Evolutionary conservation across 2,797 vertebrate genomes (phyloP), one percentile per base, ranked within the genome.

Genomic region (Brachyrhaphis roseni): DNA sequence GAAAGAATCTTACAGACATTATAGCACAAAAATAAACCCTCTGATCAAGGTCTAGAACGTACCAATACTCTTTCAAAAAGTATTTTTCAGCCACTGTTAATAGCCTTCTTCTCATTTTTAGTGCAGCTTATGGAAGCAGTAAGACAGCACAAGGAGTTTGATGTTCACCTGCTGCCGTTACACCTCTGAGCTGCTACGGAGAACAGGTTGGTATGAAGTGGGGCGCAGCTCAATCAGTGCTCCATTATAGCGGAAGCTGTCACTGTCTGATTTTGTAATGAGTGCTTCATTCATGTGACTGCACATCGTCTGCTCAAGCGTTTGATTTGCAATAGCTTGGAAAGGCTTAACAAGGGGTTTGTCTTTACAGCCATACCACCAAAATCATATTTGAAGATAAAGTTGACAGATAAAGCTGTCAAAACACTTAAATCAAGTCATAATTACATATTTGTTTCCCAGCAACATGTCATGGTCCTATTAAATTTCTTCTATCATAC

Each of bases 261-360:
- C 64, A 36, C 62, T 66, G 62, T 66, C 62, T 66, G 62, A 39
- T 66, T 66, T 66, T 66, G 62, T 20, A 66, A 66, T 66, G 23
- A 66, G 62, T 16, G 62, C 34, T 68, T 23, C 8, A 68, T 68
- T 68, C 31, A 68, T 68, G 64, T 68, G n/a, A 23, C 16, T 26
- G 34, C 34, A 68, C 64, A 68, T 41, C 20, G 3, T 68, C 20
- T 68, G 64, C 20, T 26, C 20, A 23, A 68, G 36, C 31, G 16
- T 10, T 20, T 41, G 66, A 70, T 26, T 70, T 43, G 66, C 4
- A 70, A 43, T 45, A 45, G 13, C 39, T 15, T 5, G 13, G 26
- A 26, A 26, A 45, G 41, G 68, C 68, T 71, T 28, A 43, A 43
- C 23, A 18, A 70, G 36, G 23, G 66, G 10, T 70, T 70, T 43